Evolutionary conservation across 2,797 vertebrate species (phyloP).

Genomic region (Lagocephalus sceleratus): DNA sequence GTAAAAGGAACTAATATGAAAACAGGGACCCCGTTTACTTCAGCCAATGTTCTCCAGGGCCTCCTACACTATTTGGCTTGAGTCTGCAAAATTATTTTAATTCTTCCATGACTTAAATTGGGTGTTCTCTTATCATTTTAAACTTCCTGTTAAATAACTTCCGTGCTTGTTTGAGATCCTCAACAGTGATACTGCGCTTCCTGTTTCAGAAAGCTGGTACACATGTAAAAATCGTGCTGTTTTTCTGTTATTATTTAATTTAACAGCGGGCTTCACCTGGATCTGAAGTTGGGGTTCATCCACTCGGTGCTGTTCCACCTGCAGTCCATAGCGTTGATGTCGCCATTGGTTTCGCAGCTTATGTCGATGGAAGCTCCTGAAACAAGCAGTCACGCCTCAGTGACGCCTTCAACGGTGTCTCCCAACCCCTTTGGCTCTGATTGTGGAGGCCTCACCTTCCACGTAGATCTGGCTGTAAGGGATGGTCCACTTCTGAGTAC

Average conservation of each 20-base stretch:
- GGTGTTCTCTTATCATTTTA: too few relatives aligned
- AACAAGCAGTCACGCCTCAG: conserved; percentile 7
- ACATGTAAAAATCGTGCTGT: too few relatives aligned
- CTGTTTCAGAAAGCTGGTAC: too few relatives aligned
- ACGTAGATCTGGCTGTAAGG: conserved; percentile 86
- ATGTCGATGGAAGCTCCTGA: conserved; percentile 67
- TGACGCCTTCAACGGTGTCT: too few relatives aligned
- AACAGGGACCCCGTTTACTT: too few relatives aligned
- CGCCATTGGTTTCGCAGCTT: conserved; percentile 83
- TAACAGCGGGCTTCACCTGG: conserved; percentile 49
- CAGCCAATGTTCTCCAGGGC: too few relatives aligned
- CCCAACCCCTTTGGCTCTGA: background rate
- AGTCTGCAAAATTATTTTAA: too few relatives aligned
- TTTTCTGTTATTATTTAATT: too few relatives aligned
- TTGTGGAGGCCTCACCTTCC: conserved; percentile 76
- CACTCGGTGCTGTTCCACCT: conserved; percentile 78
- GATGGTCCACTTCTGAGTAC: conserved; percentile 77
- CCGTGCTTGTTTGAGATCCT: too few relatives aligned
- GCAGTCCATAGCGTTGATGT: conserved; percentile 85
- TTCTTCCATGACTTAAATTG: too few relatives aligned
- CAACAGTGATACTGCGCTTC: background rate
- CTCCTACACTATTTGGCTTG: too few relatives aligned
- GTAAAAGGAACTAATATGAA: background rate
- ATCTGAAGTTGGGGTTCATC: conserved; percentile 58
- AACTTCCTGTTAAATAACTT: too few relatives aligned